Evolutionary conservation across 1,140 invertebrate species (phyloP), one percentile per base, ranked within the genome.

Genomic region (Laupala kohalensis): DNA sequence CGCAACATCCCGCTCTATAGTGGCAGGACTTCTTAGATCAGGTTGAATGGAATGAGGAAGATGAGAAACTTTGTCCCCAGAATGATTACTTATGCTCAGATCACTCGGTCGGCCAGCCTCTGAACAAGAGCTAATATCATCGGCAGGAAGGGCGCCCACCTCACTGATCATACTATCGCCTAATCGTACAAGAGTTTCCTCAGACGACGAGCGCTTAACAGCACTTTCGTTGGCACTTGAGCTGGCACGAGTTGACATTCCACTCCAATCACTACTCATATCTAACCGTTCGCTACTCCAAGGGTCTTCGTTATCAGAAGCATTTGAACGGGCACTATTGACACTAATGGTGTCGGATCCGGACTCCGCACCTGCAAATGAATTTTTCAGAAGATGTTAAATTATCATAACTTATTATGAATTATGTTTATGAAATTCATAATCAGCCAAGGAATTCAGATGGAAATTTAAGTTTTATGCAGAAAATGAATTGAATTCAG

Each of bases 1-100:
- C n/a, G 62, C 81, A 27, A 86, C 84, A 73, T 85, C 84, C 67
- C 81, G 82, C 70, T 82, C 78, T 70, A 86, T 84, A 3, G 77
- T 81, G 71, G 84, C 81, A 4, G 84, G 80, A 77, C 84, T 84
- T 71, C 82, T 76, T 26, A 83, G 69, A 74, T 81, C 80, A 5
- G 79, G 76, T n/a, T 71, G 70, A n/a, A 71, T 30, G n/a, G 24
- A 24, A 2, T 6, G n/a, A 3, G 70, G 70, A 24, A 65, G n/a
- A 19, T 3, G 24, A 25, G 2, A 2, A 15, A 23, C 27, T 6
- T 6, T 19, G 26, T 68, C 67, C 28, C 23, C 67, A 2, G 37
- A 19, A 53, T 53, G 37, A 53, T 53, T 53, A 1, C 67, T 27
- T 28, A 68, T 19, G 24, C 13, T 29, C 9, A 68, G 28, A 62